Evolutionary conservation across 2,113 vertebrate species (phyloP).

Genomic region (Ascaphus truei): DNA sequence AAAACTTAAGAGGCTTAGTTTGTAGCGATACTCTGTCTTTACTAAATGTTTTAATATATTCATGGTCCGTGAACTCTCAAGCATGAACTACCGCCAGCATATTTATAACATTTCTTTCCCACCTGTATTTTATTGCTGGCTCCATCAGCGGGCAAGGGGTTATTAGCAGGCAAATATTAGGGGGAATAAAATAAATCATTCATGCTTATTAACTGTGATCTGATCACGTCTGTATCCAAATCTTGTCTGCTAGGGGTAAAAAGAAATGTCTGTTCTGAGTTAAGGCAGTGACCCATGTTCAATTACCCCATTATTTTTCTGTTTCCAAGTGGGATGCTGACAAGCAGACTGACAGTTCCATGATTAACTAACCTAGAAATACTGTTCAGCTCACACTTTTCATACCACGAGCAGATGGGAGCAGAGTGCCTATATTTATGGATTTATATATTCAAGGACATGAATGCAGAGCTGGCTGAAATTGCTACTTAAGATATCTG

Average conservation of each 20-base stretch:
- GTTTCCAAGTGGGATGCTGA: slow-evolving; percentile 32
- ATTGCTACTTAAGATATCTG: no score
- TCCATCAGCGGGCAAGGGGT: no score
- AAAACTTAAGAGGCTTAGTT: no score
- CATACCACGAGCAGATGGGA: background rate
- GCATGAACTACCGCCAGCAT: no score
- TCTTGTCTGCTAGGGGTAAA: background rate
- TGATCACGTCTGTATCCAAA: background rate
- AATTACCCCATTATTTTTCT: slow-evolving; percentile 26
- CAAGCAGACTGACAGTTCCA: slow-evolving; percentile 38
- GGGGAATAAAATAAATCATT: no score
- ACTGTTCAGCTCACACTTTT: background rate
- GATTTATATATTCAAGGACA: slow-evolving; percentile 11
- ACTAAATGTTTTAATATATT: no score
- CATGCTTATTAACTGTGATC: background rate
- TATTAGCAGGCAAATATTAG: no score
- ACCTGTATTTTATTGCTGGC: no score
- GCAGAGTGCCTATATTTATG: no score
- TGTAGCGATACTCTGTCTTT: no score
- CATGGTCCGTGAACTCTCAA: no score
- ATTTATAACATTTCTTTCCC: no score
- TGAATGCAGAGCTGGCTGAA: background rate
- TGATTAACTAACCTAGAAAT: slow-evolving; percentile 41
- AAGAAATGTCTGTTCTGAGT: background rate
- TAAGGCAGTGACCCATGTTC: slow-evolving; percentile 27